A percentile compares a stretch with the other conserved stretches of the same genome.
Conservation (phyloP, 23 tunicate species). For the Trididemnum miniatum region DNA sequence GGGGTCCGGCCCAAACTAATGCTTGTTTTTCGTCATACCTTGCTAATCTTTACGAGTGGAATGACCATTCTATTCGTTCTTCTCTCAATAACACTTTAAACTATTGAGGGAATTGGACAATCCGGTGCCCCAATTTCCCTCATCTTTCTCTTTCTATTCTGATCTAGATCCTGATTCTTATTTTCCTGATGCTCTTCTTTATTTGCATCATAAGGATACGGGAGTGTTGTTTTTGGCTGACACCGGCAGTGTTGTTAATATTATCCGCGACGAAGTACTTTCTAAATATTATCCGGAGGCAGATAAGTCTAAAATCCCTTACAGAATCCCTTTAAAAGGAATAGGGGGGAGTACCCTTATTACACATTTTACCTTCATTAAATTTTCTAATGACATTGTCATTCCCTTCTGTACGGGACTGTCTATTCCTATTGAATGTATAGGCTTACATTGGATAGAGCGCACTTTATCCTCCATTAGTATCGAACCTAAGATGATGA, state of each 20-base stretch:
- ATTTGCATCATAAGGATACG: not conserved
- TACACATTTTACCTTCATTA: not conserved
- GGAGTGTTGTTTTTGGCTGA: not conserved
- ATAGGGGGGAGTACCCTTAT: not conserved
- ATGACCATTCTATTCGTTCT: not conserved
- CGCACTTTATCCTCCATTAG: not conserved
- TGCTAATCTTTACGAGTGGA: not conserved
- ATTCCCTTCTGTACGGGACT: not conserved
- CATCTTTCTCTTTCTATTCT: not conserved
- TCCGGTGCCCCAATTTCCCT: not conserved
- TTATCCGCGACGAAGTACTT: not conserved
- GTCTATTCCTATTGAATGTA: not conserved
- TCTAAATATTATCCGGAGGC: not conserved
- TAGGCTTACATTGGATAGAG: not conserved
- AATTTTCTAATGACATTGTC: not conserved
- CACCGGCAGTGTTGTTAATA: not conserved
- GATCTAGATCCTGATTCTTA: not conserved
- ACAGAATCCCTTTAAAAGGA: not conserved
- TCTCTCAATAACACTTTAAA: too few species aligned
- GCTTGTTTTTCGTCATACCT: too few species aligned
- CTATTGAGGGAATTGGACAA: not conserved
- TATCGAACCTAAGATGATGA: not conserved
- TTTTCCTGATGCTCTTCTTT: not conserved
- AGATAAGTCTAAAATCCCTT: not conserved
- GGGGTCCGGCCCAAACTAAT: too few species aligned